Evolutionary conservation across 2,113 vertebrate species (phyloP).

Genomic region (Hymenochirus boettgeri): DNA sequence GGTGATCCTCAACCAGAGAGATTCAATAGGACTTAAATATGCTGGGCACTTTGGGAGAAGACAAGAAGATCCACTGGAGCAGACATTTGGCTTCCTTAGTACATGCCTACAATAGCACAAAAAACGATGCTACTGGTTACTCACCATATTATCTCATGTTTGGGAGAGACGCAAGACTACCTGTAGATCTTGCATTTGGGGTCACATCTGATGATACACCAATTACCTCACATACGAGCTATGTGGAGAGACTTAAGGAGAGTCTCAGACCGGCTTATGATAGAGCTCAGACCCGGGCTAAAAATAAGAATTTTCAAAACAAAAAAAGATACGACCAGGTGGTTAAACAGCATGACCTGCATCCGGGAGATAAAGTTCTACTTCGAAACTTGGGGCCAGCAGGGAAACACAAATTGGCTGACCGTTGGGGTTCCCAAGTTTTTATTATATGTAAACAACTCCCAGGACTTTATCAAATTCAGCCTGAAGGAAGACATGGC

Average conservation of each 20-base stretch:
- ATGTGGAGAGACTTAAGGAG: not conserved
- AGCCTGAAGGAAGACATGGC: not conserved
- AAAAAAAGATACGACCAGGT: not conserved
- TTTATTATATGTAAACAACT: not conserved
- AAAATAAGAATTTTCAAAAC: not conserved
- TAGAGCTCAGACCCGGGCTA: not conserved
- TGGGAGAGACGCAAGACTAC: not conserved
- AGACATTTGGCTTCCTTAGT: not conserved
- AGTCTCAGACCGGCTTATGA: not conserved
- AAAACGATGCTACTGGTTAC: not conserved
- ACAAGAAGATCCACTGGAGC: not conserved
- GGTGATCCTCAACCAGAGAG: not conserved
- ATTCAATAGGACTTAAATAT: not conserved
- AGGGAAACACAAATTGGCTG: conserved; percentile 7
- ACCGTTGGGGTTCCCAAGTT: conserved; percentile 6
- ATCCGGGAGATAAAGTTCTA: conserved; percentile 2
- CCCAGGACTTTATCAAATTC: not conserved
- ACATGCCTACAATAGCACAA: too few species aligned
- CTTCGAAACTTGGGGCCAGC: not conserved
- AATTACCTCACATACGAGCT: not conserved
- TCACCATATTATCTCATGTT: not conserved
- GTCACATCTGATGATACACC: not conserved
- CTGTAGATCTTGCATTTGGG: not conserved
- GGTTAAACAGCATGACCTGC: not conserved
- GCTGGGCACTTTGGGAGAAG: not conserved